Base-by-base conservation (phyloP, 1,140 invertebrate genomes). In the Drosophila lowei region DNA sequence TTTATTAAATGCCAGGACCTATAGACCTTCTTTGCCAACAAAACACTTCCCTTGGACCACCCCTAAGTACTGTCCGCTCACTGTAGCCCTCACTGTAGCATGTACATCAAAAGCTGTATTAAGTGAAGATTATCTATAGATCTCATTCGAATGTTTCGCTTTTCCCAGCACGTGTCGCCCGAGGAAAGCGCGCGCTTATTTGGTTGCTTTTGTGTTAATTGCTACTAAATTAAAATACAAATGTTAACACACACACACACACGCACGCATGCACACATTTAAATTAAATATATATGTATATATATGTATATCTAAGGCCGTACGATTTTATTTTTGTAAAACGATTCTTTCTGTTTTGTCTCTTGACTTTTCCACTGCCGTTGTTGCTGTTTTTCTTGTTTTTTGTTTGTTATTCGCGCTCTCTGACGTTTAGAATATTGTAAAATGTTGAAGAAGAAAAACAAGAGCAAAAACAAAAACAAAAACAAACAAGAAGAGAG, bases 191-290 rank as follows among this genome's bases (percentile, higher is more conserved):
- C 67, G 67, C 55, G 67, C 56, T 56, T 73, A 56, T 68, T 47
- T 46, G 23, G 50, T 38, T 16, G 16, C 42, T 42, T 28, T 73
- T 41, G 53, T 73, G 70, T 34, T 73, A 73, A 73, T 73, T 73
- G 43, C 25, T 53, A 46, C 54, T 57, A 65, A 73, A 73, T 42
- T 73, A 7, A 65, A 73, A 65, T 65, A 57, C 71, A 73, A 73
- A 73, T 64, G 28, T 56, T 34, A 41, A 48, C 25, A 41, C 34
- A 59, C 54, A 47, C 48, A 58, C 15, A 25, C 8, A 8, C 5
- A 43, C 21, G 41, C 23, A 18, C 3, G 16, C 13, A 18, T 9
- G 25, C 9, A 18, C 38, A n/a, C 62, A 15, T 18, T 18, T 16
- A 34, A 8, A 46, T 49, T 5, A 6, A 25, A 30, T 42, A 50